A percentile compares a stretch with the other conserved stretches of the same genome.
These are phyloP conservation scores for Erpobdella octoculata DNA, from an alignment of 2,888 invertebrate species.

Conservation along the genomic window DNA sequence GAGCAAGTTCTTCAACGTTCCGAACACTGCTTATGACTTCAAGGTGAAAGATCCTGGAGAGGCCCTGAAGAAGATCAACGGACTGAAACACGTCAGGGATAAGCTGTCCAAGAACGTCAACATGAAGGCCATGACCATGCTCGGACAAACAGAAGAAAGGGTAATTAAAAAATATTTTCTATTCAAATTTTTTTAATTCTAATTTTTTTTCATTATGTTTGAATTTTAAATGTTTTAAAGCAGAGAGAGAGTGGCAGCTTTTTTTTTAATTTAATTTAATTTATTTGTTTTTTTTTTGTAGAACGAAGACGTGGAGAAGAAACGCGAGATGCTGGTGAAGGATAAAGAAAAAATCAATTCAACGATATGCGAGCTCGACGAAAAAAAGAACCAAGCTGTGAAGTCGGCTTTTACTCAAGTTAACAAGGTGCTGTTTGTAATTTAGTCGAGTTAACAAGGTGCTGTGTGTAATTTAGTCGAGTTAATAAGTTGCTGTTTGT, in stretches of 20 bases:
- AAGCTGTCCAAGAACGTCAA: slow-evolving; percentile 59
- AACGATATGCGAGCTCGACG: slow-evolving; percentile 79
- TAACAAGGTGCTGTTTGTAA: slow-evolving; percentile 57
- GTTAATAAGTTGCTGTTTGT: background rate
- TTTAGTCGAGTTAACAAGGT: background rate
- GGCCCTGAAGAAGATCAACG: slow-evolving; percentile 59
- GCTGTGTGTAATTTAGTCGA: background rate
- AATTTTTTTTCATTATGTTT: too few relatives aligned
- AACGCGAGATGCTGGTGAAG: slow-evolving; percentile 58
- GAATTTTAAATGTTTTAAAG: too few relatives aligned
- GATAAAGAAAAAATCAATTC: slow-evolving; percentile 68
- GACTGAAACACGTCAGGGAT: slow-evolving; percentile 58
- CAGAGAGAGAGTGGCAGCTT: too few relatives aligned
- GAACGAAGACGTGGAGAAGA: slow-evolving; percentile 65
- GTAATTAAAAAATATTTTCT: too few relatives aligned
- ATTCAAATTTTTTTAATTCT: too few relatives aligned
- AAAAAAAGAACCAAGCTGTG: slow-evolving; percentile 77
- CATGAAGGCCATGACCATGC: slow-evolving; percentile 74
- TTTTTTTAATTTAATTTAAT: background rate
- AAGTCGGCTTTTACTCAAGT: slow-evolving; percentile 73
- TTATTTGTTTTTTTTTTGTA: slow-evolving; percentile 46
- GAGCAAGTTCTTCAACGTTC: slow-evolving; percentile 65
- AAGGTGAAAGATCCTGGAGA: slow-evolving; percentile 60
- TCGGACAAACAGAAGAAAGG: slow-evolving; percentile 77
- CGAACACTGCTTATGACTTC: slow-evolving; percentile 54